Base-by-base conservation (phyloP, 2,113 vertebrate species). In the Pithys albifrons region DNA sequence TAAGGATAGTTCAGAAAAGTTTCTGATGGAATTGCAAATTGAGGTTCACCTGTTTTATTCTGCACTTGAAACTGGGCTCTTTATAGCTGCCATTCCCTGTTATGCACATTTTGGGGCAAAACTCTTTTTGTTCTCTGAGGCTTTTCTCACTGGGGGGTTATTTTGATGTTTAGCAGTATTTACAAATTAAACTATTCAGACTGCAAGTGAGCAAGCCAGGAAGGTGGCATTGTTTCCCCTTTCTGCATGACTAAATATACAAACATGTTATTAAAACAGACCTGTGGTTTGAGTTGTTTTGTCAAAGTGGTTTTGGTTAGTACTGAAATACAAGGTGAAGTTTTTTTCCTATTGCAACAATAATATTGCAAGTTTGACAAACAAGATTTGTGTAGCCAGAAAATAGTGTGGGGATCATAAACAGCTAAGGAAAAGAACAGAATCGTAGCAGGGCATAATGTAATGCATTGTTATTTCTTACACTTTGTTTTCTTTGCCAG, bases 21-120 rank as follows among this genome's bases (percentile, higher is more conserved):
- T 95, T 78, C 77, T 83, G 88, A 67, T 51, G 83, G 89, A 87
- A 89, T 93, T 85, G 66, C 78, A 90, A 46, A 11, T 4, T 87
- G 91, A 83, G 57, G 54, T 80, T 85, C 59, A 79, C 27, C 27
- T 24, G 96, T 95, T 82, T 93, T 45, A 85, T 94, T 96, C 85
- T 95, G 90, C 93, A 78, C 94, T 96, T 85, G 62, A 57, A 95
- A 88, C 41, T 46, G 55, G 80, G 43, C 4, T 91, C 31, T 96
- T 94, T 88, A 57, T 37, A 73, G 76, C 77, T 88, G 72, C 94
- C 59, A 23, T 24, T 94, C 43, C 41, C n/a, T 3, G 45, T 61
- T 71, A n/a, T 41, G 55, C 24, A 73, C 49, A 33, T 91, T 79
- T 62, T 55, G 19, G 55, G 86, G 27, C 18, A 43, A 54, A 45